These are phyloP conservation scores for Dasypogon diadema DNA, from an alignment of 2,888 invertebrate genomes.

Conservation along the genomic window DNA sequence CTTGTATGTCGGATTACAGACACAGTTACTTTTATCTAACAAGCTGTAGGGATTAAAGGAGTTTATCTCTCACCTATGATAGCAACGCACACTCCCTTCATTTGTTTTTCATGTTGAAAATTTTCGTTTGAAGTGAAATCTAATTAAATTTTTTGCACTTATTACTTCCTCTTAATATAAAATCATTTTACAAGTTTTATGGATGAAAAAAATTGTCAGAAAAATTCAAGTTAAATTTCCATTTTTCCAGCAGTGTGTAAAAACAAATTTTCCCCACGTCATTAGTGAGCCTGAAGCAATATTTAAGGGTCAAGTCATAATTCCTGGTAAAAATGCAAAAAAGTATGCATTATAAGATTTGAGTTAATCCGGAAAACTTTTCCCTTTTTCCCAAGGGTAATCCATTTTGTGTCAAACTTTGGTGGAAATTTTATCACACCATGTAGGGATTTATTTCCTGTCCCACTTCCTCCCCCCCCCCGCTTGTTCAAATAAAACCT, in stretches of 20 bases:
- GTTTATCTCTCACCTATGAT: too few species aligned
- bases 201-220: too few species aligned
- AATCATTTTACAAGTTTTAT: too few species aligned
- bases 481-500: conserved; percentile 11
- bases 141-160: too few species aligned
- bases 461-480: not conserved
- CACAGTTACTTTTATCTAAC: too few species aligned
- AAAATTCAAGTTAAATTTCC: too few species aligned
- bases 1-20: too few species aligned
- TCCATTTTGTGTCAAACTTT: conserved; percentile 28
- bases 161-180: too few species aligned
- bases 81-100: too few species aligned
- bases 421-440: conserved; percentile 16
- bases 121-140: too few species aligned
- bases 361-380: conserved; percentile 19
- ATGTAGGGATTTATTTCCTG: conserved; percentile 20
- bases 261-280: not conserved
- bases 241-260: not conserved
- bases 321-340: not conserved
- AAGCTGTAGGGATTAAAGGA: too few species aligned
- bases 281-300: not conserved
- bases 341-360: conserved; percentile 35
- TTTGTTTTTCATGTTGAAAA: too few species aligned
- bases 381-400: conserved; percentile 28
- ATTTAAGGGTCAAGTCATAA: not conserved